Base-by-base conservation (phyloP, 2,113 vertebrate genomes). In the Peromyscus polionotus region DNA sequence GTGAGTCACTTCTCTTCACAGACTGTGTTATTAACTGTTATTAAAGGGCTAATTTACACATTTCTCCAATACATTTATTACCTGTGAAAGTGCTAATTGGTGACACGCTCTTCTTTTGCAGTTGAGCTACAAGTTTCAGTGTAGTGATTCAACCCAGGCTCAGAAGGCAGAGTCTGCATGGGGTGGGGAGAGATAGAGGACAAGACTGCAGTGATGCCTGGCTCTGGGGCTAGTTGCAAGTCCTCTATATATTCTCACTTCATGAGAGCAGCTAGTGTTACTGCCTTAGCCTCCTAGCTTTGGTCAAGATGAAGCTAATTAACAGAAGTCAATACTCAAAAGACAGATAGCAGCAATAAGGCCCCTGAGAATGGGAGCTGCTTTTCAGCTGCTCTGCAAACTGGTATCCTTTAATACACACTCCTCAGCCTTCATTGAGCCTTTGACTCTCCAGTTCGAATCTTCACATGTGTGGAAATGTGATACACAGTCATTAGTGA, bases 241-340 rank as follows among this genome's bases (percentile, higher is more conserved):
- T 26, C 33, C 8, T 61, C 42, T 10, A 24, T 51, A 1, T 17
- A 36, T 73, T 54, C 7, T 86, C 20, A 2, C 65, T 13, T 77
- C 26, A 16, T 33, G 12, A 5, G 4, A 9, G 5, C n/a, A 42
- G 2, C 20, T 7, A 20, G 9, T 88, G 17, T 48, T 70, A 57
- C 13, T 11, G 8, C 19, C 4, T 36, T 0, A 3, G 19, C 8
- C 11, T 45, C 63, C 7, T 13, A 45, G 45, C 1, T 14, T 2
- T 51, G 7, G 17, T 48, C 72, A 79, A 48, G 54, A 39, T 17
- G 28, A 80, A 79, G 70, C 2, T 48, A 70, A 51, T 16, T 63
- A 63, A 54, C 10, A 51, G 36, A 28, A 22, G n/a, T 3, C 28
- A 72, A 26, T 36, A 72, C 7, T 51, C 19, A 28, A 39, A 9